These are phyloP conservation scores for Spilogale gracilis DNA, from an alignment of 2,113 vertebrate species.

Conservation along the genomic window DNA sequence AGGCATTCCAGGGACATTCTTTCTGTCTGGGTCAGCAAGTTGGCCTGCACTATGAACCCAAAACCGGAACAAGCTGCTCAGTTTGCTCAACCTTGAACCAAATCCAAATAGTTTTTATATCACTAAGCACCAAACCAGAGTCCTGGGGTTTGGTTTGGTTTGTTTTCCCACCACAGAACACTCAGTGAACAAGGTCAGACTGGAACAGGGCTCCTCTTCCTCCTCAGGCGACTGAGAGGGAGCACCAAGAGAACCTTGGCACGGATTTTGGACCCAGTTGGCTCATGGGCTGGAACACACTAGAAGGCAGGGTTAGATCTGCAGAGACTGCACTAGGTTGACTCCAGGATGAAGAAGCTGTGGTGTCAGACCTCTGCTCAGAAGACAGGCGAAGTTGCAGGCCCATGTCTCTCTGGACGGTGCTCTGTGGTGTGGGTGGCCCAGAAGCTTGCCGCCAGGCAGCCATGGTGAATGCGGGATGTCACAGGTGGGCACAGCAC, in stretches of 20 bases:
- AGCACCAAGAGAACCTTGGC: neutral
- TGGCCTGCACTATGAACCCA: slow-evolving; percentile 52
- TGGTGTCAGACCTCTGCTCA: neutral
- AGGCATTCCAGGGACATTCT: slow-evolving; percentile 75
- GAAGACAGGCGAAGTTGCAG: neutral
- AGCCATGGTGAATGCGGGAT: neutral
- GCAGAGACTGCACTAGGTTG: rapidly evolving
- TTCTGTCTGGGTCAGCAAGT: slow-evolving; percentile 76
- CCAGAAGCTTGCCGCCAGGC: neutral
- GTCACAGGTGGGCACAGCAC: rapidly evolving
- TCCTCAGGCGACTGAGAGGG: neutral
- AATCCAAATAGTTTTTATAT: slow-evolving; percentile 4
- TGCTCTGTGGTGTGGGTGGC: neutral
- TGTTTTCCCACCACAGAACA: slow-evolving; percentile 30
- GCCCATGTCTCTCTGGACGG: neutral
- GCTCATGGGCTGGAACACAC: no score
- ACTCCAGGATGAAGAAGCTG: neutral
- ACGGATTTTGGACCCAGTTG: neutral
- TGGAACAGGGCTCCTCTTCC: neutral
- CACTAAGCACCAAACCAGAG: slow-evolving; percentile 15
- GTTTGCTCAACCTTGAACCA: slow-evolving; percentile 63
- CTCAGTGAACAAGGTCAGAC: neutral
- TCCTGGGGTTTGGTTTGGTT: slow-evolving; percentile 28
- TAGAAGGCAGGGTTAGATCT: neutral
- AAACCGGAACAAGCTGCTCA: slow-evolving; percentile 61